Evolutionary conservation across 1,140 invertebrate genomes (phyloP), one percentile per base, ranked within the genome.

Genomic region (Zeugodacus cucurbitae): DNA sequence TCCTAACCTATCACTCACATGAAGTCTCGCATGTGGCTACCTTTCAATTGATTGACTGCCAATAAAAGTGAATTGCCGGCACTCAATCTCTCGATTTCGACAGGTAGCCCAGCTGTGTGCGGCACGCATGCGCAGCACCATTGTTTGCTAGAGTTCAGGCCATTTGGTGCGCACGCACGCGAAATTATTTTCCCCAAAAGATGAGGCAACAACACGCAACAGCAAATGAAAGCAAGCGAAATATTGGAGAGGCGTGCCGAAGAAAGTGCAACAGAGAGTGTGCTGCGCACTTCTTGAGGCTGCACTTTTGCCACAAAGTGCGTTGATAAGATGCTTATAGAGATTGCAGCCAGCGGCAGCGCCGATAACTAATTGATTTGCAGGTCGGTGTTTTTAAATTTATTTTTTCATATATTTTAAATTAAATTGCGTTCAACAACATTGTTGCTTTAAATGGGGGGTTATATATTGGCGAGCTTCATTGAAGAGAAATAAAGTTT

Each of bases 21-120:
- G 22, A 22, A 62, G 14, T 2, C 11, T n/a, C n/a, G 67, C 67
- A 41, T 74, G 67, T 41, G 32, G 34, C 34, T 14, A 6, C 17
- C 67, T 74, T 74, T 41, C 67, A 74, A 74, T 37, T 74, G 67
- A 74, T 74, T 74, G 67, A 74, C 34, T 74, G 67, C 67, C 34
- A 74, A 74, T 74, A 74, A 37, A 32, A 74, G 67, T 74, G 34
- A 74, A 74, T 74, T 41, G 67, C 20, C 29, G 14, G 32, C 32
- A 74, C 67, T 32, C 67, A 34, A 32, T 2, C 67, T 41, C 32
- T 37, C 34, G 20, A 41, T 8, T 20, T 22, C 32, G 67, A 74
- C 67, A 74, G 67, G 32, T 37, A 74, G 67, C 62, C 11, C 3
- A 17, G 62, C 26, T 32, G 62, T 26, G 29, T 7, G 29, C 67